Evolutionary conservation across 2,113 vertebrate species (phyloP), one percentile per base, ranked within the genome.

Genomic region (Syngnathus typhle): DNA sequence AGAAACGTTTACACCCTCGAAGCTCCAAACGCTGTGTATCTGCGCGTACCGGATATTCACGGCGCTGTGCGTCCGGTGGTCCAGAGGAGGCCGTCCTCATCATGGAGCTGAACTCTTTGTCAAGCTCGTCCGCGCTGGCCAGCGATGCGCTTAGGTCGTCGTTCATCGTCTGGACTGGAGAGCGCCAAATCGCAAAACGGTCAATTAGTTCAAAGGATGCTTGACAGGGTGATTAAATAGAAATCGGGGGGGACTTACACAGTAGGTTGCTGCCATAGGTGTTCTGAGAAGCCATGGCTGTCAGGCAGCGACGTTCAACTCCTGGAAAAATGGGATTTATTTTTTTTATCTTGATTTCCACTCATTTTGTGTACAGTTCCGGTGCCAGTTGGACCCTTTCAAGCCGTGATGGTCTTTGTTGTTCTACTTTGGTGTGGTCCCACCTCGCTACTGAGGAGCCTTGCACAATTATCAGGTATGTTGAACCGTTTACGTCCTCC

Each of bases 61-160:
- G 27, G 27, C 27, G 55, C 27, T 18, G 41, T 13, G 21, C 54
- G 19, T 59, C 52, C 27, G 38, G 5, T 16, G 67, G 19, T 23
- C 8, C 38, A 21, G 84, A 73, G 11, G 84, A 73, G 9, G 67
- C 81, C 70, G 90, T 87, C 13, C 77, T 74, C 67, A 91, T 12
- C 64, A 93, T n/a, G 59, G 88, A 89, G 79, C 23, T 84, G 69
- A 93, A 92, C 69, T 93, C 89, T 39, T 64, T 88, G 69, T 91
- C 91, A 23, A 92, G 70, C 78, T 90, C 90, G 54, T 93, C 91
- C 0, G 91, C 91, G 18, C 81, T 88, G 19, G 90, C 89, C 70
- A 92, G 63, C 3, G 91, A 92, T 1, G 91, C 87, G 27, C 79
- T 91, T 49, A 93, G 80, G 64, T 93, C 91, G 7, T 90, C 81